Evolutionary conservation across 2,888 invertebrate genomes (phyloP).

Genomic region (Zelleria hepariella): DNA sequence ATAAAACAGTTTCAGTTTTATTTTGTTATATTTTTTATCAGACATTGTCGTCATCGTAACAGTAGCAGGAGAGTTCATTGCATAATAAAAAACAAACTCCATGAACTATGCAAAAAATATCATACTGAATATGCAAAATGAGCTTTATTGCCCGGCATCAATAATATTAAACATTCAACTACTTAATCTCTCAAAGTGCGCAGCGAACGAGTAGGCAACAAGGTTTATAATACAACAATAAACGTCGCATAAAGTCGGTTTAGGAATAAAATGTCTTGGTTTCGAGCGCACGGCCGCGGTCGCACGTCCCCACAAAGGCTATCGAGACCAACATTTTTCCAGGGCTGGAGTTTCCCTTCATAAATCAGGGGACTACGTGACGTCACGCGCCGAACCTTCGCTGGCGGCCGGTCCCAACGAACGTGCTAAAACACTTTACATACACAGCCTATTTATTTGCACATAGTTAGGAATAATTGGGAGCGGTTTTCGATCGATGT

Average conservation of each 20-base stretch:
- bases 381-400: conserved; percentile 43
- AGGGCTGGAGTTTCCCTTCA: conserved; percentile 45
- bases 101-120: neutral
- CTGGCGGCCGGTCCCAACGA: conserved; percentile 34
- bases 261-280: neutral
- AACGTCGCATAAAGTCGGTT: neutral
- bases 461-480: neutral
- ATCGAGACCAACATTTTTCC: conserved; percentile 51
- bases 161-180: neutral
- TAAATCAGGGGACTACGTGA: conserved; percentile 59
- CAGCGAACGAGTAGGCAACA: neutral
- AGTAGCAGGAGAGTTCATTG: too few species aligned
- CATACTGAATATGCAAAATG: neutral
- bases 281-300: conserved; percentile 12
- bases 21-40: too few species aligned
- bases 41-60: too few species aligned
- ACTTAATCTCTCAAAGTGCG: neutral
- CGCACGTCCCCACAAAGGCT: conserved; percentile 47
- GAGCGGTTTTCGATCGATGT: conserved; percentile 1
- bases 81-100: neutral
- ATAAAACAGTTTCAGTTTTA: too few species aligned
- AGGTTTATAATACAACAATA: neutral
- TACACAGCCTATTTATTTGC: conserved; percentile 9
- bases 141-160: neutral
- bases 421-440: conserved; percentile 50